Evolutionary conservation across 2,888 invertebrate species (phyloP).

Genomic region (Rotaria socialis): DNA sequence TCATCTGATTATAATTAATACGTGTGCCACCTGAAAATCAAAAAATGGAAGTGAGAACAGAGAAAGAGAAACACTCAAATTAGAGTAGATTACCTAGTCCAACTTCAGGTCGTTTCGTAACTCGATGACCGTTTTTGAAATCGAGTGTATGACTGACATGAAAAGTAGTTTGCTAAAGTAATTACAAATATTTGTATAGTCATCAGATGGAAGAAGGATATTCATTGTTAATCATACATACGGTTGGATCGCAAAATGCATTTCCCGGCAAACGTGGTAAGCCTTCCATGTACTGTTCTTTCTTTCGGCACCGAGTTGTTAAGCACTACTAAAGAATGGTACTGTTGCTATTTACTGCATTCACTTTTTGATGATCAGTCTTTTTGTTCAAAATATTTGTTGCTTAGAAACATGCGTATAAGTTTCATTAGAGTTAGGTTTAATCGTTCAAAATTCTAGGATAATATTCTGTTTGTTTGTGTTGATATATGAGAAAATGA

Average conservation of each 20-base stretch:
- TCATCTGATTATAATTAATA: conserved; percentile 55
- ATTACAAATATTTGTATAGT: not conserved
- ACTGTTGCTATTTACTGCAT: not conserved
- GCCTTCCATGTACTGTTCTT: conserved; percentile 53
- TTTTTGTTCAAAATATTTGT: not conserved
- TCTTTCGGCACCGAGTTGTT: not conserved
- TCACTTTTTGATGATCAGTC: not conserved
- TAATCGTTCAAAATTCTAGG: not conserved
- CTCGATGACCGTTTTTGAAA: conserved; percentile 58
- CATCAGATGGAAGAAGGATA: not conserved
- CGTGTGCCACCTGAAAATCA: conserved; percentile 51
- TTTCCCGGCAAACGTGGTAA: conserved; percentile 59
- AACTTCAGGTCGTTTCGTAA: conserved; percentile 53
- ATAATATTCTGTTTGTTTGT: not conserved
- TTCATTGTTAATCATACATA: conserved; percentile 48
- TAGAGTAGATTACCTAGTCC: conserved; percentile 48
- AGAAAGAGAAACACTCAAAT: no score
- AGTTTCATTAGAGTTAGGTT: not conserved
- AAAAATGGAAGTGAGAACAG: no score
- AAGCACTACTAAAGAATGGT: not conserved
- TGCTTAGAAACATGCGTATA: not conserved
- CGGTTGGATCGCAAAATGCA: conserved; percentile 56
- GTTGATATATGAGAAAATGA: not conserved
- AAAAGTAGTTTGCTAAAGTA: conserved; percentile 55
- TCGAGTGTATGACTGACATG: conserved; percentile 58